These are phyloP conservation scores for Macroglossus sobrinus DNA, from an alignment of 2,113 vertebrate genomes.

Conservation along the genomic window DNA sequence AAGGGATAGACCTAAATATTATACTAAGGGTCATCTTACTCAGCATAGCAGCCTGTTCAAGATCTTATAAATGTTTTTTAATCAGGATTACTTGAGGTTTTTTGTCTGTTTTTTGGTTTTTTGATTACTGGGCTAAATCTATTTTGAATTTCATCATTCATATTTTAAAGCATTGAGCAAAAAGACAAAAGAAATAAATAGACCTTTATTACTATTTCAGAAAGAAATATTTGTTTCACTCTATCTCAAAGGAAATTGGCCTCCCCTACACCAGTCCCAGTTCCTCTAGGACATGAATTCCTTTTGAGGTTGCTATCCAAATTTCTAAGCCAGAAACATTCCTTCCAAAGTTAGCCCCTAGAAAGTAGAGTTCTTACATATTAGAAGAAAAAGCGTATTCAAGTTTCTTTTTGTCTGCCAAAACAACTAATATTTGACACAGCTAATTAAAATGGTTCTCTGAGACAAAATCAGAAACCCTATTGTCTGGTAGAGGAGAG, in stretches of 20 bases:
- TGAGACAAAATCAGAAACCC: conserved; percentile 33
- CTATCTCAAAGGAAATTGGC: conserved; percentile 28
- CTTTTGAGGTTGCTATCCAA: conserved; percentile 21
- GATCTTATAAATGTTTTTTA: conserved; percentile 7
- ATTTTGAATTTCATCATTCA: conserved; percentile 48
- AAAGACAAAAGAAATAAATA: conserved; percentile 31
- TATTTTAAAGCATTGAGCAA: conserved; percentile 22
- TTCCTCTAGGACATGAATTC: conserved; percentile 25
- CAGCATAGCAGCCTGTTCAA: background rate
- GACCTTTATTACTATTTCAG: conserved; percentile 24
- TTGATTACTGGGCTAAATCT: background rate
- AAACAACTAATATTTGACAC: conserved; percentile 50
- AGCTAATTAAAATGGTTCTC: conserved; percentile 42
- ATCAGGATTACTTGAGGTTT: conserved; percentile 1
- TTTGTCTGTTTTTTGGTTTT: background rate
- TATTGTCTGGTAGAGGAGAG: background rate
- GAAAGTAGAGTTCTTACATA: conserved; percentile 41
- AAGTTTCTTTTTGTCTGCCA: conserved; percentile 37
- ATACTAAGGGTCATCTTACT: background rate
- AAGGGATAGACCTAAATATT: background rate
- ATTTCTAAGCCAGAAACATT: conserved; percentile 48
- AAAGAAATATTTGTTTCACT: conserved; percentile 22
- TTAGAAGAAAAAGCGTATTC: conserved; percentile 40
- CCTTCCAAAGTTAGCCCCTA: conserved; percentile 52
- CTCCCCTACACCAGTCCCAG: background rate